Conservation (phyloP, 2,888 invertebrate species). For the Leucophenga montana region DNA sequence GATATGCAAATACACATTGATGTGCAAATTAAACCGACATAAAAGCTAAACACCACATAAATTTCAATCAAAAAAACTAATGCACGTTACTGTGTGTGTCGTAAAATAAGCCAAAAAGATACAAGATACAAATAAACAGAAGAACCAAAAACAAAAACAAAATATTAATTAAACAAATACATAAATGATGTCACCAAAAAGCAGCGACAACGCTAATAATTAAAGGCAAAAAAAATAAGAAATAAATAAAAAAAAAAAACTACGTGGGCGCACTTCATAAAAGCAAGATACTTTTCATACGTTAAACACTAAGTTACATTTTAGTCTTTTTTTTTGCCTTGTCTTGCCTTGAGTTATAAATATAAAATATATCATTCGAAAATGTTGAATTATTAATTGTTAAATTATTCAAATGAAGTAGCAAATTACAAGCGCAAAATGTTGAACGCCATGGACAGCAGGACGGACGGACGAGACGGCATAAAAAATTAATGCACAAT, state of each 20-base stretch:
- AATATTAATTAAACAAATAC: constrained; percentile 11
- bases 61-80: constrained; percentile 57
- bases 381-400: constrained; percentile 55
- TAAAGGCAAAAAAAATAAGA: neutral
- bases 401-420: constrained; percentile 61
- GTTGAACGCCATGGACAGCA: neutral
- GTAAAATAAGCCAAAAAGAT: constrained; percentile 1
- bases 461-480: neutral
- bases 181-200: constrained; percentile 14
- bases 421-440: constrained; percentile 35
- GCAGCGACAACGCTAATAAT: neutral
- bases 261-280: neutral
- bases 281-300: neutral
- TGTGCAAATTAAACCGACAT: constrained; percentile 14
- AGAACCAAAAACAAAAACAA: neutral
- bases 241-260: neutral
- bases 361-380: constrained; percentile 14
- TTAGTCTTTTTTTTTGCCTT: neutral
- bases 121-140: neutral
- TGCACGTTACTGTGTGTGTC: constrained; percentile 37
- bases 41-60: constrained; percentile 59
- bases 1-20: constrained; percentile 5
- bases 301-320: neutral
- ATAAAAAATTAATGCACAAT: no score
- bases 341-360: constrained; percentile 20